Percentiles rank a stretch among this genome's conserved stretches.
phyloP scores from a whole-genome alignment of 2,797 vertebrate genomes.

The Limnodromus scolopaceus region DNA sequence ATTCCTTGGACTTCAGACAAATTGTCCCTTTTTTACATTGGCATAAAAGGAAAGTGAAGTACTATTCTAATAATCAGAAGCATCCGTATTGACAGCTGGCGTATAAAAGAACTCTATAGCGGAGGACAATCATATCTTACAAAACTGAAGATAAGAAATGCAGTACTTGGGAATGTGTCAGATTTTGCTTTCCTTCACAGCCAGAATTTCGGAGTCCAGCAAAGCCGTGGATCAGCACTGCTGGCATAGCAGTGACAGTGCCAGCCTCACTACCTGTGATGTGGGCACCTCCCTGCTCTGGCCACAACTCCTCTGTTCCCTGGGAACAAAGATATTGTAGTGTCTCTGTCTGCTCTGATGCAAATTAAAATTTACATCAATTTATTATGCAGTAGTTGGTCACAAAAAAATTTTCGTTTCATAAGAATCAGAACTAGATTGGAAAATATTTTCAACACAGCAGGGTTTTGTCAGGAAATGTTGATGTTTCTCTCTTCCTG shows the following conservation, averaged over 20 bases:
- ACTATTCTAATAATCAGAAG: neutral
- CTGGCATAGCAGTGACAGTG: neutral
- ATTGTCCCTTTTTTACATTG: neutral
- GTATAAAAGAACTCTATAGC: neutral
- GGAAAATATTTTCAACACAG: neutral
- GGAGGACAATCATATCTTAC: neutral
- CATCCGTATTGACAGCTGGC: neutral
- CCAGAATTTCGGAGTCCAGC: neutral
- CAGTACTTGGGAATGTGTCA: neutral
- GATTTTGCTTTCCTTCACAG: neutral
- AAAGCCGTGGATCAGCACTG: neutral
- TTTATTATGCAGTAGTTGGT: neutral
- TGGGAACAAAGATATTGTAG: neutral
- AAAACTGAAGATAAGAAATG: neutral
- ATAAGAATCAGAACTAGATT: neutral
- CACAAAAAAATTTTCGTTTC: neutral
- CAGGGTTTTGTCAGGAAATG: neutral
- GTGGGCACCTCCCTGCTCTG: neutral
- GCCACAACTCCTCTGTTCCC: neutral
- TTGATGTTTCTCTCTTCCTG: neutral
- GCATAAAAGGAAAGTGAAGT: neutral
- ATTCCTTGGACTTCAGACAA: neutral
- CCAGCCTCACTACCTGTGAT: neutral
- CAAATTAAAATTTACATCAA: neutral
- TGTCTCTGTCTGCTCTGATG: neutral